Percentiles rank a stretch among this genome's conserved stretches.
Evolutionary conservation across 2,888 invertebrate genomes (phyloP).

Genomic region (Diadegma fenestrale): DNA sequence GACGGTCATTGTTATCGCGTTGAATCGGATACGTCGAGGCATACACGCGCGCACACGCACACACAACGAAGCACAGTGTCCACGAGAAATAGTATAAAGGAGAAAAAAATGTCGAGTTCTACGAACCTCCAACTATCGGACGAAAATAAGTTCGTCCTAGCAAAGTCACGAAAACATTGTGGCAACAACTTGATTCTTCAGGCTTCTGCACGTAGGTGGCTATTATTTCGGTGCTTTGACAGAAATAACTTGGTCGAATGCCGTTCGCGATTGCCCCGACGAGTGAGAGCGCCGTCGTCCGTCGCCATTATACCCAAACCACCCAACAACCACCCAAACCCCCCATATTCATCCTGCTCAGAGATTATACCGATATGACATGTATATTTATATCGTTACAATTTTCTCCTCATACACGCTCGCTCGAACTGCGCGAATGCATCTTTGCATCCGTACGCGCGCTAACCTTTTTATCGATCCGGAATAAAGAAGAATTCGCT

Average conservation of each 20-base stretch:
- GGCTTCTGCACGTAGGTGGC: slow-evolving; percentile 53
- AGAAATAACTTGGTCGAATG: slow-evolving; percentile 55
- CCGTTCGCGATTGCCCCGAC: slow-evolving; percentile 22
- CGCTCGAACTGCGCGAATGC: too few relatives aligned
- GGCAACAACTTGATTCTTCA: slow-evolving; percentile 4
- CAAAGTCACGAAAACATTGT: slow-evolving; percentile 57
- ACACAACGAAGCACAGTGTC: background rate
- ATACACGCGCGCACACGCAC: slow-evolving; percentile 7
- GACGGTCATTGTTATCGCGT: background rate
- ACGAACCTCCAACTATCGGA: slow-evolving; percentile 62
- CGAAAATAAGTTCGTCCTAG: slow-evolving; percentile 53
- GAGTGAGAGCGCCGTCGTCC: slow-evolving; percentile 36
- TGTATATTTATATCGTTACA: background rate
- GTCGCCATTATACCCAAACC: slow-evolving; percentile 39
- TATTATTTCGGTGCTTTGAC: slow-evolving; percentile 64
- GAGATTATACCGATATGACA: background rate
- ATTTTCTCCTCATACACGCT: too few relatives aligned
- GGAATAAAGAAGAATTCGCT: background rate
- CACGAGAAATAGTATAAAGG: slow-evolving; percentile 1
- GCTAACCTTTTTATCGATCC: background rate
- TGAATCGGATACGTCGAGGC: background rate
- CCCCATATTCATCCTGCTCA: background rate
- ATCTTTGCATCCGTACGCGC: background rate
- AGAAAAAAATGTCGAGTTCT: slow-evolving; percentile 10
- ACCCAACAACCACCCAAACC: background rate